Conservation (phyloP, 2,113 vertebrate species). For the Sterna hirundo region DNA sequence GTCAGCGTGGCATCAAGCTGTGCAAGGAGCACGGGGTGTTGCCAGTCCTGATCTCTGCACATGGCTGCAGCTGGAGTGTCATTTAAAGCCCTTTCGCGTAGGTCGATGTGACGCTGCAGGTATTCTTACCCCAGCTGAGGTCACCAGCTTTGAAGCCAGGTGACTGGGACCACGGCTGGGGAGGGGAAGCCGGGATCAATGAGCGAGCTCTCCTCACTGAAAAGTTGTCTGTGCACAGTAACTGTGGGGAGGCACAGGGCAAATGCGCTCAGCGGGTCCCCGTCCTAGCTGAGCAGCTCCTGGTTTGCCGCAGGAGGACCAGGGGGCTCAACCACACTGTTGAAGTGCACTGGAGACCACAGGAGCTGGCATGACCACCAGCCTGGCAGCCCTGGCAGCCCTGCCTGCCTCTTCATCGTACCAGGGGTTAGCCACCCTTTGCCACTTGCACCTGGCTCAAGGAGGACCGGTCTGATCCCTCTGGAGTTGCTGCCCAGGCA, state of each 20-base stretch:
- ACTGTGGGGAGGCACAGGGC: not conserved
- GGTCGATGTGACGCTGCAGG: not conserved
- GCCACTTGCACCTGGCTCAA: not conserved
- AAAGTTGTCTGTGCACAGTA: not conserved
- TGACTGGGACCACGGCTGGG: not conserved
- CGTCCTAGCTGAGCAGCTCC: not conserved
- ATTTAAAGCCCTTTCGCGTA: not conserved
- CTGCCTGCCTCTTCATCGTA: not conserved
- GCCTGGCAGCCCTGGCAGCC: not conserved
- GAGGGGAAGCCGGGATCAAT: not conserved
- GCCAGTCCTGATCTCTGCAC: not conserved
- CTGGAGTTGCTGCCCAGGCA: not conserved
- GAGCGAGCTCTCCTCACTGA: not conserved
- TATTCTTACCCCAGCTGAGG: not conserved
- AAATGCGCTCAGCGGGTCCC: fast-evolving
- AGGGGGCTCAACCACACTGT: not conserved
- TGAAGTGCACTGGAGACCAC: not conserved
- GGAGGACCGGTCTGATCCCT: not conserved
- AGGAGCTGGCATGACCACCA: not conserved
- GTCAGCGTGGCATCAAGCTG: not conserved
- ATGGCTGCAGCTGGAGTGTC: not conserved
- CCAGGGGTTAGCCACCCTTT: not conserved
- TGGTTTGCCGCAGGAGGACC: not conserved
- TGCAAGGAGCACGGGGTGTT: not conserved
- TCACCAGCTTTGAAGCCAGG: not conserved